Conservation (phyloP, 2,797 vertebrate genomes). For the Muscicapa striata region DNA sequence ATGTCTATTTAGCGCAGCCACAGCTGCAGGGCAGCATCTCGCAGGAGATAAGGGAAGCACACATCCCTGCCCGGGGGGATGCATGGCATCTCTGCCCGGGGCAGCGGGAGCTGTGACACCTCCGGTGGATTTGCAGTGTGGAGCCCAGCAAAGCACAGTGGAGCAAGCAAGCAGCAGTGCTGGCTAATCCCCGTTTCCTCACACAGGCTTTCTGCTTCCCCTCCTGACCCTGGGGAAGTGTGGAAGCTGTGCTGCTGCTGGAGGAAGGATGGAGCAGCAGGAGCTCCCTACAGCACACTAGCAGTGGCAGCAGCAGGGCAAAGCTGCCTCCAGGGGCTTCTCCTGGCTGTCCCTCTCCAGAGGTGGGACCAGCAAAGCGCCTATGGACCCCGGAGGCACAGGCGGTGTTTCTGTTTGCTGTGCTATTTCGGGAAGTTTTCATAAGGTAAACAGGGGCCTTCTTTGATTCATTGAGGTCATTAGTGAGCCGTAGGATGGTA, state of each 20-base stretch:
- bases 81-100: accelerated
- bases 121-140: accelerated
- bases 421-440: not conserved
- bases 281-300: not conserved
- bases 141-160: not conserved
- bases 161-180: not conserved
- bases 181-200: not conserved
- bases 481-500: not conserved
- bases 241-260: not conserved
- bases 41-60: not conserved
- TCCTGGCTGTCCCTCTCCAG: not conserved
- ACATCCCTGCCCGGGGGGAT: accelerated
- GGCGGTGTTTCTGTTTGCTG: not conserved
- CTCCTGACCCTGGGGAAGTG: not conserved
- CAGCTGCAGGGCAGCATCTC: not conserved
- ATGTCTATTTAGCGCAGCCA: not conserved
- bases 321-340: accelerated
- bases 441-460: slow-evolving; percentile 27
- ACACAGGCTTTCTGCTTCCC: not conserved
- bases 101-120: not conserved
- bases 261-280: not conserved
- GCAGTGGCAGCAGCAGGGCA: not conserved
- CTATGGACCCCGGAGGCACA: accelerated
- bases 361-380: not conserved
- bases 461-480: slow-evolving; percentile 38